Evolutionary conservation across 2,113 vertebrate species (phyloP).

Genomic region (Etia nguti): DNA sequence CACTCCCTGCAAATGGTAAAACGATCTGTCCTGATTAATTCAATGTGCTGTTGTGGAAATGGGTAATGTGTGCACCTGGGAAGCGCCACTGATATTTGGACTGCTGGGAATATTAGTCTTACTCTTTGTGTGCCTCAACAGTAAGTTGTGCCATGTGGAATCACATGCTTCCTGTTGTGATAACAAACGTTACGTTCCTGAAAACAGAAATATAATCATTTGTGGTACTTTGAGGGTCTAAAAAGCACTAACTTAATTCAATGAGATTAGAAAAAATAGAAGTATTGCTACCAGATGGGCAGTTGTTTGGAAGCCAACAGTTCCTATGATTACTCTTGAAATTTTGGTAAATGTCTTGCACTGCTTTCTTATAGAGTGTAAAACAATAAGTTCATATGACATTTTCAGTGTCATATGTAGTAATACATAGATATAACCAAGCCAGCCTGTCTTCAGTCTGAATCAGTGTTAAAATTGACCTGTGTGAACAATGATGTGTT

Average conservation of each 20-base stretch:
- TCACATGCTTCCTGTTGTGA: background rate
- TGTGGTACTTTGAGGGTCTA: background rate
- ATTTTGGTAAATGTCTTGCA: background rate
- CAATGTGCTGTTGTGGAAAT: slow-evolving; percentile 24
- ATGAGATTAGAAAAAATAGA: background rate
- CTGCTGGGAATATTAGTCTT: slow-evolving; percentile 2
- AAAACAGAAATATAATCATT: background rate
- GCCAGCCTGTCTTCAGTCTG: background rate
- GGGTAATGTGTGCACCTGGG: slow-evolving; percentile 4
- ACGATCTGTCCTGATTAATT: slow-evolving; percentile 36
- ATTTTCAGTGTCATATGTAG: background rate
- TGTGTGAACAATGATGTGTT: background rate
- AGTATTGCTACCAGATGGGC: accelerated
- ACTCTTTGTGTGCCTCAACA: background rate
- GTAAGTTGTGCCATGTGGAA: background rate
- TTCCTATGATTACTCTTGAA: background rate
- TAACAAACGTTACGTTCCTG: background rate
- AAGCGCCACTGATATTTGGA: background rate
- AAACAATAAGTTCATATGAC: background rate
- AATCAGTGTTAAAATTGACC: background rate
- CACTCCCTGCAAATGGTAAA: slow-evolving; percentile 14
- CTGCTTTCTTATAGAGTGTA: background rate
- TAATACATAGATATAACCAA: background rate
- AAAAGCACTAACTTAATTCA: background rate
- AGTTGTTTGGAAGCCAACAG: background rate